Conservation (phyloP, 2,888 invertebrate genomes). For the Dicycla oo region DNA sequence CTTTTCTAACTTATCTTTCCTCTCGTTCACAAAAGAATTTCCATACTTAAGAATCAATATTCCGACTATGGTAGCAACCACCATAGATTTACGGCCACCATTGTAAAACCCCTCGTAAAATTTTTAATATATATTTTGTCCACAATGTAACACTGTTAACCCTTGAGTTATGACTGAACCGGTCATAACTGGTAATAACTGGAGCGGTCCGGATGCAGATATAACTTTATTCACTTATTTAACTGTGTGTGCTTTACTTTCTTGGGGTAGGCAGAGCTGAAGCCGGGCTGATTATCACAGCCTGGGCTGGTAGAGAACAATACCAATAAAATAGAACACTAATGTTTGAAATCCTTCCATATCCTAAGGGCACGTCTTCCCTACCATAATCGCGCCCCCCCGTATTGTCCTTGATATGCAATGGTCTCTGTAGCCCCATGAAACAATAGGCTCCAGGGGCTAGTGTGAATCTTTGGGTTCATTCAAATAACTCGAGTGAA, state of each 20-base stretch:
- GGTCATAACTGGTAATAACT: slow-evolving; percentile 36
- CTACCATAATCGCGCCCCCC: no score
- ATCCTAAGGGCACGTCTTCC: no score
- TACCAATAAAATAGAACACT: no score
- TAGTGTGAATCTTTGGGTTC: no score
- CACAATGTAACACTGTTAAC: slow-evolving; percentile 43
- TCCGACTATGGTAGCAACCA: slow-evolving; percentile 28
- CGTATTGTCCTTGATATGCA: no score
- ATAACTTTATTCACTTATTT: slow-evolving; percentile 14
- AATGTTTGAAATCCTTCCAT: no score
- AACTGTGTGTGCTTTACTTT: not conserved
- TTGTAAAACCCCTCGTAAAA: slow-evolving; percentile 54
- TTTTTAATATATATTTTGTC: slow-evolving; percentile 60
- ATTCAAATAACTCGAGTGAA: no score
- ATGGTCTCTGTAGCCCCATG: no score
- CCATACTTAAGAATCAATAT: slow-evolving; percentile 60
- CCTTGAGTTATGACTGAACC: slow-evolving; percentile 40
- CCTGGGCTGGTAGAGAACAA: no score
- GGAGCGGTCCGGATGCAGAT: slow-evolving; percentile 23
- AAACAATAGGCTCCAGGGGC: no score
- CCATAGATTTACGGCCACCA: slow-evolving; percentile 51
- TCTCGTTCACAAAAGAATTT: slow-evolving; percentile 23
- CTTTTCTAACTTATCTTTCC: not conserved
- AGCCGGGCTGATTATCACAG: no score
- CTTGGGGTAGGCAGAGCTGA: not conserved